These are phyloP conservation scores for Toxostoma redivivum DNA, from an alignment of 2,113 vertebrate species.

Conservation along the genomic window DNA sequence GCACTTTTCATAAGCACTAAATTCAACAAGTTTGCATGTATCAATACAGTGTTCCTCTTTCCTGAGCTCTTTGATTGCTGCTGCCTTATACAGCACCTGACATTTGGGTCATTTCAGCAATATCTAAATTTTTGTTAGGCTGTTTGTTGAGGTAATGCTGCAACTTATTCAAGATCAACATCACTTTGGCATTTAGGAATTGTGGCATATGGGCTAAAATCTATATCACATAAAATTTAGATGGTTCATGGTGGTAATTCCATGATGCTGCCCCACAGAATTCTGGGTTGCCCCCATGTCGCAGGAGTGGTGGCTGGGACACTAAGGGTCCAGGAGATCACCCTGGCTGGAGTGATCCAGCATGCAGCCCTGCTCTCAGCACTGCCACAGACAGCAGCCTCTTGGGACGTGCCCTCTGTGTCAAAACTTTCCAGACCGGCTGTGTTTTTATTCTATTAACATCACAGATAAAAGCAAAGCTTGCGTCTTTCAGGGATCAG, in stretches of 20 bases:
- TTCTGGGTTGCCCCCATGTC: background rate
- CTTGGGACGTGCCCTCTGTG: background rate
- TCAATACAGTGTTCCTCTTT: background rate
- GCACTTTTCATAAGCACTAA: background rate
- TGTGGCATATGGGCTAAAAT: background rate
- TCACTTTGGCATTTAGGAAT: background rate
- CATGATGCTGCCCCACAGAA: background rate
- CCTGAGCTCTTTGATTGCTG: background rate
- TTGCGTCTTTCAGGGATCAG: background rate
- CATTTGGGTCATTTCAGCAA: background rate
- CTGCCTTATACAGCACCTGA: background rate
- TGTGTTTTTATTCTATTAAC: background rate
- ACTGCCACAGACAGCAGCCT: background rate
- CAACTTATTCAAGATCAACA: background rate
- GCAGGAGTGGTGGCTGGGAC: background rate
- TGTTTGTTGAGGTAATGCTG: background rate
- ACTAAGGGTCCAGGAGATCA: fast-evolving
- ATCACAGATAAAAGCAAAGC: background rate
- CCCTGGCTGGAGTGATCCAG: background rate
- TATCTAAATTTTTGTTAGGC: background rate
- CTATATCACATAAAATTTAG: background rate
- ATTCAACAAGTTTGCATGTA: background rate
- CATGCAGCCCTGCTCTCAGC: background rate
- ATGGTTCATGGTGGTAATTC: background rate
- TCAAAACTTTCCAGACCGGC: background rate